phyloP scores from a whole-genome alignment of 2,113 vertebrate genomes.

The Percopsis transmontana region DNA sequence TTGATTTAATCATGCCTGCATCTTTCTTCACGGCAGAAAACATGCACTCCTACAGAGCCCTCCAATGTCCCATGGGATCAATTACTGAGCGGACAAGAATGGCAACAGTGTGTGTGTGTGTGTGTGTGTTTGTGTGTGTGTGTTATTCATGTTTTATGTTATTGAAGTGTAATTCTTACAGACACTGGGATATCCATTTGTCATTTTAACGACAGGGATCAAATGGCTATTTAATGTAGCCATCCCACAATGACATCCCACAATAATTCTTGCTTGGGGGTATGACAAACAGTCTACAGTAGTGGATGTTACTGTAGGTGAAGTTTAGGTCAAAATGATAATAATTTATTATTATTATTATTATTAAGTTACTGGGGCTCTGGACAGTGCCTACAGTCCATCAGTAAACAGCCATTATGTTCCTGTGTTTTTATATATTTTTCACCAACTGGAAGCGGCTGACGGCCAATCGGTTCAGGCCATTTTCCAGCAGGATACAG shows the following conservation, averaged over 20 bases:
- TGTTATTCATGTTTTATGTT: neutral
- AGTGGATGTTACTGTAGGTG: too few species aligned
- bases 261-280: too few species aligned
- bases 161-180: neutral
- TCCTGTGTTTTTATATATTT: conserved; percentile 25
- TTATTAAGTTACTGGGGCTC: neutral
- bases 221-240: neutral
- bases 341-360: neutral
- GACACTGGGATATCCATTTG: neutral
- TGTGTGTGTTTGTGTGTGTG: conserved; percentile 9
- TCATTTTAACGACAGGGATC: neutral
- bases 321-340: too few species aligned
- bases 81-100: conserved; percentile 49
- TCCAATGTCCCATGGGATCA: conserved; percentile 32
- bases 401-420: conserved; percentile 36
- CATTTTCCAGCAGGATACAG: conserved; percentile 42
- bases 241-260: neutral
- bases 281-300: too few species aligned
- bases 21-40: conserved; percentile 5
- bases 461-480: conserved; percentile 41
- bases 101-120: conserved; percentile 15
- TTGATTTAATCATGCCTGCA: conserved; percentile 1
- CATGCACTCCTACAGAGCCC: conserved; percentile 22
- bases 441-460: conserved; percentile 32
- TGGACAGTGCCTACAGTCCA: conserved; percentile 9